phyloP scores from a whole-genome alignment of 2,113 vertebrate genomes.

The Microtus richardsoni region DNA sequence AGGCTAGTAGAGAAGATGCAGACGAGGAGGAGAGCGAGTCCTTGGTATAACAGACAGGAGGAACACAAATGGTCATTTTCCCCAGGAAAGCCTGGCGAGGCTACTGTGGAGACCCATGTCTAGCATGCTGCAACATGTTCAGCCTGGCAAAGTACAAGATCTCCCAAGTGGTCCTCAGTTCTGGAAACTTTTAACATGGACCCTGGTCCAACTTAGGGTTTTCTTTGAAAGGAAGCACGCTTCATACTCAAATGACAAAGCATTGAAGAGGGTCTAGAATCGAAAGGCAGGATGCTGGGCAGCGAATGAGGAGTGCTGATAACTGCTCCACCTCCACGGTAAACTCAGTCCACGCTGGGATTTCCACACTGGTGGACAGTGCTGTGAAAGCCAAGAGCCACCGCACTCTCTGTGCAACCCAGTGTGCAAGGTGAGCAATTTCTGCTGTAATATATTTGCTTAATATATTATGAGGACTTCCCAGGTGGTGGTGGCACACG shows the following conservation, averaged over 20 bases:
- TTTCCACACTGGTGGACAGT: rapidly evolving
- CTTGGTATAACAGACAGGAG: constrained; percentile 85
- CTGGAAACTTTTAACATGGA: not conserved
- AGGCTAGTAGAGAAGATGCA: constrained; percentile 89
- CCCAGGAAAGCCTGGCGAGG: constrained; percentile 52
- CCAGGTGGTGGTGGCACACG: not conserved
- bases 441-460: not conserved
- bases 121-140: not conserved
- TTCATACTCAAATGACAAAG: not conserved
- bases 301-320: not conserved
- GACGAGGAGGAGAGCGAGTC: constrained; percentile 88
- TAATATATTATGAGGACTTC: not conserved
- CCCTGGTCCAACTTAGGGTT: not conserved
- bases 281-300: not conserved
- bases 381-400: not conserved
- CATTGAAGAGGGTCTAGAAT: rapidly evolving
- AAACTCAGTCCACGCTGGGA: rapidly evolving
- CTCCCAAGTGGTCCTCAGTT: not conserved
- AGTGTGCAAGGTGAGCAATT: not conserved
- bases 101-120: rapidly evolving
- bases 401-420: rapidly evolving
- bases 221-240: not conserved
- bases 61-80: constrained; percentile 80
- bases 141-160: not conserved
- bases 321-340: not conserved